phyloP scores from a whole-genome alignment of 2,113 vertebrate species.

The Dinomys branickii region DNA sequence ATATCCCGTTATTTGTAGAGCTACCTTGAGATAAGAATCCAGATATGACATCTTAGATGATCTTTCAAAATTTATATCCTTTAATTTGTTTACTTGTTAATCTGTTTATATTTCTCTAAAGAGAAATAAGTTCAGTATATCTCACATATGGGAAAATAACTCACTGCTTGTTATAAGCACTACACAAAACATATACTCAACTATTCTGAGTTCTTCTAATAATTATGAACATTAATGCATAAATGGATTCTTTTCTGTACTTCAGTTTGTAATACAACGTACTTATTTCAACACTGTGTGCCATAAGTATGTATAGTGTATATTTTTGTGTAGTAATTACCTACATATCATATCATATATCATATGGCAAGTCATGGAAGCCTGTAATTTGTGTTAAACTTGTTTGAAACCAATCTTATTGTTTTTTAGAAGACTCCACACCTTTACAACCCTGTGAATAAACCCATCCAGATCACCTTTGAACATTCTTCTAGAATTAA shows the following conservation, averaged over 20 bases:
- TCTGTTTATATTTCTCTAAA: constrained; percentile 23
- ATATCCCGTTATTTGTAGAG: neutral
- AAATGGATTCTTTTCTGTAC: neutral
- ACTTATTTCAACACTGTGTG: neutral
- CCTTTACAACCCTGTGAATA: neutral
- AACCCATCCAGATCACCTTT: constrained; percentile 1
- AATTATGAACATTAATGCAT: neutral
- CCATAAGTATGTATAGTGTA: neutral
- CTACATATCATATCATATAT: neutral
- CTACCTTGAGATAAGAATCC: neutral
- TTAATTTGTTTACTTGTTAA: too few relatives aligned
- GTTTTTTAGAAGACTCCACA: neutral
- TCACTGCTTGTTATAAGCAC: neutral
- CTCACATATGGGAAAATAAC: neutral
- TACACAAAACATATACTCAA: neutral
- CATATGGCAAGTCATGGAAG: neutral
- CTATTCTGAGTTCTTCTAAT: neutral
- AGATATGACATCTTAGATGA: neutral
- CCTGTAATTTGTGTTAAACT: neutral
- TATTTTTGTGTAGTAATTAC: neutral
- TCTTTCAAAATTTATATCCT: neutral
- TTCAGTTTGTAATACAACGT: neutral
- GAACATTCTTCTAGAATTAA: constrained; percentile 14
- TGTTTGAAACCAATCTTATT: neutral
- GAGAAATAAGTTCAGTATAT: neutral